phyloP scores from a whole-genome alignment of 92 coral and sea anemone genomes.

The Zoanthus gigantus region DNA sequence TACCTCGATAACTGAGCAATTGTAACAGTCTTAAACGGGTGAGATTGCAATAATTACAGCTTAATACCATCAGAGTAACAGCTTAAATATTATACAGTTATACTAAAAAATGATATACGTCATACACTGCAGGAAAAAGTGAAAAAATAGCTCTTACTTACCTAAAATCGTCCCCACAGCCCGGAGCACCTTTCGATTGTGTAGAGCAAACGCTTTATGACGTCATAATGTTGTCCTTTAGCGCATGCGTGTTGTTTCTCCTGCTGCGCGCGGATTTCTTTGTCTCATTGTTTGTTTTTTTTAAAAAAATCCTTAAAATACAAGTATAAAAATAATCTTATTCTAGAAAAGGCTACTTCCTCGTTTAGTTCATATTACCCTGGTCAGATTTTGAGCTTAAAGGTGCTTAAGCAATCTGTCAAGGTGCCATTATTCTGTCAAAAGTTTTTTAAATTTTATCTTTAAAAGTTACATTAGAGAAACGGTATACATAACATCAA shows the following conservation, averaged over 20 bases:
- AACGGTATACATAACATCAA: too few relatives aligned
- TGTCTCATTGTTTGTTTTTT: too few relatives aligned
- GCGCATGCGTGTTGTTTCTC: slow-evolving; percentile 19
- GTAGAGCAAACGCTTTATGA: slow-evolving; percentile 28
- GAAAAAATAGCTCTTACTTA: slow-evolving; percentile 24
- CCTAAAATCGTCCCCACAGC: slow-evolving; percentile 48
- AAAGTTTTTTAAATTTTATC: too few relatives aligned
- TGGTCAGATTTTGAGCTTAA: too few relatives aligned
- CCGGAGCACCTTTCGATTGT: slow-evolving; percentile 48
- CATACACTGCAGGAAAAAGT: slow-evolving; percentile 12
- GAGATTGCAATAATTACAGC: not conserved
- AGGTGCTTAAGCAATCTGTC: too few relatives aligned
- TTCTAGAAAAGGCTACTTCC: too few relatives aligned
- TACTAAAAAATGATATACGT: not conserved
- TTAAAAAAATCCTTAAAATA: too few relatives aligned
- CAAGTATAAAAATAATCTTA: too few relatives aligned
- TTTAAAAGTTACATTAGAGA: too few relatives aligned
- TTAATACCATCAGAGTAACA: slow-evolving; percentile 22
- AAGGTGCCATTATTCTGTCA: too few relatives aligned
- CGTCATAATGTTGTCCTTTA: slow-evolving; percentile 7
- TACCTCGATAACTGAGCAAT: slow-evolving; percentile 15
- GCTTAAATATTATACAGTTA: not conserved
- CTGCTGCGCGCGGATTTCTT: slow-evolving; percentile 18
- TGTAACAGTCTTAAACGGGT: slow-evolving; percentile 9
- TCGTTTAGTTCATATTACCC: too few relatives aligned